Percentiles rank a stretch among this genome's conserved stretches.
These are phyloP conservation scores for Eilema caniola DNA, from an alignment of 2,888 invertebrate genomes.

Conservation along the genomic window DNA sequence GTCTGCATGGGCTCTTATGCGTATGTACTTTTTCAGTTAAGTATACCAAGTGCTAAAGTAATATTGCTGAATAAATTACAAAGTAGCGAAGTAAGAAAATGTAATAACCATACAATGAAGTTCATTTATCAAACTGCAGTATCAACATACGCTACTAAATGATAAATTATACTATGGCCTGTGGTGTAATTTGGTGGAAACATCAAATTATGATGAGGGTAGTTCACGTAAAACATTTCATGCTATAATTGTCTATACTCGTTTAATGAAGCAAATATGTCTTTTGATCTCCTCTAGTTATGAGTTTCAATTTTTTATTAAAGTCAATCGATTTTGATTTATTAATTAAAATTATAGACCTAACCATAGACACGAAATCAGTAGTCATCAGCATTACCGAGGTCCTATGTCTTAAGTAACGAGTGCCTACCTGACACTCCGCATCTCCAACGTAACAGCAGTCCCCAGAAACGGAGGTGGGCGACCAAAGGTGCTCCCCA, in stretches of 20 bases:
- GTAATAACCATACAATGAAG: conserved; percentile 5
- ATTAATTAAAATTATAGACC: not conserved
- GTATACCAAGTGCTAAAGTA: not conserved
- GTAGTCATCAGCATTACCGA: not conserved
- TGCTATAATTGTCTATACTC: conserved; percentile 28
- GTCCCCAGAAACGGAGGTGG: conserved; percentile 96
- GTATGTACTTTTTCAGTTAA: not conserved
- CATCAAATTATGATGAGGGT: conserved; percentile 31
- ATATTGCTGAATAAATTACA: not conserved
- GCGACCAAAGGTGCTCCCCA: conserved; percentile 97
- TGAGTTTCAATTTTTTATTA: not conserved
- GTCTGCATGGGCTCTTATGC: not conserved
- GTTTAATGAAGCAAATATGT: conserved; percentile 5
- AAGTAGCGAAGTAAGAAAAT: not conserved
- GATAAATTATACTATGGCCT: conserved; percentile 9
- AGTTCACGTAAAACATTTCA: conserved; percentile 29
- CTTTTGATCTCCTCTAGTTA: not conserved
- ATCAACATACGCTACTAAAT: conserved; percentile 22
- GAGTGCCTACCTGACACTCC: conserved; percentile 92
- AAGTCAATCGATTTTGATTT: not conserved
- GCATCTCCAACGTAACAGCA: conserved; percentile 96
- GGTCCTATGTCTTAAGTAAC: too few species aligned
- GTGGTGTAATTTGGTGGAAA: conserved; percentile 28
- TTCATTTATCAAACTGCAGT: conserved; percentile 10
- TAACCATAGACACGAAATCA: not conserved